These are phyloP conservation scores for Seriola rivoliana DNA, from an alignment of 2,113 vertebrate species.

Conservation along the genomic window DNA sequence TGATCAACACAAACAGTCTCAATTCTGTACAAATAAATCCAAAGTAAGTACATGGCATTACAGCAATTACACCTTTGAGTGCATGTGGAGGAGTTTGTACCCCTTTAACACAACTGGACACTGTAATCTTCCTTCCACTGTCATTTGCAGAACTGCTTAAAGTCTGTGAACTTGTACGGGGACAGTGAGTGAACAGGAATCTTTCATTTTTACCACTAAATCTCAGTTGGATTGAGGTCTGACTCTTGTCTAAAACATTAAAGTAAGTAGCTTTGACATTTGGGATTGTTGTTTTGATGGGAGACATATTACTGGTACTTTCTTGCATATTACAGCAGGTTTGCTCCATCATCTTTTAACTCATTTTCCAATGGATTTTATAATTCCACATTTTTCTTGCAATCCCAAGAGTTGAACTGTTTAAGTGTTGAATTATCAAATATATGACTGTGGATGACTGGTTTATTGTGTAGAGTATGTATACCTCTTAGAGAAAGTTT, in stretches of 20 bases:
- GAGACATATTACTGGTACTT: background rate
- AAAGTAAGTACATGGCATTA: background rate
- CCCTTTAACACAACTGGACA: background rate
- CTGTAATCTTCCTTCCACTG: background rate
- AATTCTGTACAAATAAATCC: slow-evolving; percentile 23
- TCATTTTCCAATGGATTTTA: too few relatives aligned
- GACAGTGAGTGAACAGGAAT: background rate
- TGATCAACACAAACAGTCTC: slow-evolving; percentile 7
- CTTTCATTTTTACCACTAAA: background rate
- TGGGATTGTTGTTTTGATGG: too few relatives aligned
- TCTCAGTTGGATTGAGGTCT: background rate
- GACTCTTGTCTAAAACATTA: background rate
- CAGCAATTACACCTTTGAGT: background rate
- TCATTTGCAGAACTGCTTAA: background rate
- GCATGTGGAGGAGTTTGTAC: background rate
- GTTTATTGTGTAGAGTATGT: background rate
- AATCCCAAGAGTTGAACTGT: too few relatives aligned
- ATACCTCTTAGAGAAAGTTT: background rate
- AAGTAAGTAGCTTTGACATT: background rate
- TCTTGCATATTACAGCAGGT: background rate
- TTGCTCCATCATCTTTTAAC: too few relatives aligned
- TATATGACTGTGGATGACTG: background rate
- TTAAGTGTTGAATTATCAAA: too few relatives aligned
- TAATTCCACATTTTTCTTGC: too few relatives aligned
- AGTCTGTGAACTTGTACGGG: background rate